Base-by-base conservation (phyloP, 2,888 invertebrate genomes). In the Gymnosoma rotundatum region DNA sequence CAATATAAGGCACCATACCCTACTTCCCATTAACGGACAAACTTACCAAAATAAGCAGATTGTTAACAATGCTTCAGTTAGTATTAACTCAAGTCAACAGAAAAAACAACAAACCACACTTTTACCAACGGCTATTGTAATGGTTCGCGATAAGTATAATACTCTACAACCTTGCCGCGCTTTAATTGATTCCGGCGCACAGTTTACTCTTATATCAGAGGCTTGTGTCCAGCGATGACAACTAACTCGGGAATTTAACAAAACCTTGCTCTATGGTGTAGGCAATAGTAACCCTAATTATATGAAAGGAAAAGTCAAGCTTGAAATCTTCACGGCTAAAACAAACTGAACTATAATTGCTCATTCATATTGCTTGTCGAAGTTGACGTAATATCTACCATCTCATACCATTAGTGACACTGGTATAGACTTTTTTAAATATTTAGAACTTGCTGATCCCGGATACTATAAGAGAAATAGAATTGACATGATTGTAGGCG, bases 151-250 rank as follows among this genome's bases (percentile, higher is more conserved):
- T n/a, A 61, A 18, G 4, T 61, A n/a, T 36, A 60, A 74, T 21
- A n/a, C 20, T 18, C 18, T 63, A 20, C 73, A 76, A 64, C 63
- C 67, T 25, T 85, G 83, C 61, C 78, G 82, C 9, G 83, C 66
- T n/a, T 48, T 85, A 7, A 50, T 86, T 10, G 83, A 86, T 67
- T 81, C 80, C 32, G 85, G 83, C 14, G 85, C 83, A 64, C 64
- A 85, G 56, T 75, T 75, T 1, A 80, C 73, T 10, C 58, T 85
- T 6, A 78, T 85, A 10, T 52, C 78, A 50, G 83, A 85, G 25
- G 66, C 75, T 25, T 86, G 83, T 50, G 72, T 48, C 12, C 85
- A 85, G 48, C 52, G 85, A 7, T 52, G 83, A 21, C 25, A 58
- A 18, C 36, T 86, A 10, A 78, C 60, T 38, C 60, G 81, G 20